phyloP scores from a whole-genome alignment of 2,113 vertebrate species.

The Urocitellus parryii region DNA sequence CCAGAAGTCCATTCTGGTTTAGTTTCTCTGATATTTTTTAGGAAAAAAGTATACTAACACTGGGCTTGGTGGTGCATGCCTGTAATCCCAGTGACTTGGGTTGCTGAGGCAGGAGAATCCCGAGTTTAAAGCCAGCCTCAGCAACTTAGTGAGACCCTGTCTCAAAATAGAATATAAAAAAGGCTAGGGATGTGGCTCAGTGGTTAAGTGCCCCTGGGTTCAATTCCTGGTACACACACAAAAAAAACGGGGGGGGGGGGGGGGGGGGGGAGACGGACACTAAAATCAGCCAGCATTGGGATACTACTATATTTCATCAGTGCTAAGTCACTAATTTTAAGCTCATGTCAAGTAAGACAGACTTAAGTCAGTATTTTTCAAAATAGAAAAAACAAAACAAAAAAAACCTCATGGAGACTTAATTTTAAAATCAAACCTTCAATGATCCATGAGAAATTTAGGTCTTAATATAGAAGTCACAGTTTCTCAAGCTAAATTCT shows the following conservation, averaged over 20 bases:
- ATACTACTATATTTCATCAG: not conserved
- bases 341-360: not conserved
- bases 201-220: too few relatives aligned
- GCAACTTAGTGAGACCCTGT: too few relatives aligned
- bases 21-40: conserved; percentile 13
- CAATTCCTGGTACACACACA: too few relatives aligned
- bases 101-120: too few relatives aligned
- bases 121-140: too few relatives aligned
- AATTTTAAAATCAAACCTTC: conserved; percentile 18
- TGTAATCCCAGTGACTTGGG: too few relatives aligned
- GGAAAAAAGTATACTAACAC: too few relatives aligned
- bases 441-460: not conserved
- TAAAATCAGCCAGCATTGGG: not conserved
- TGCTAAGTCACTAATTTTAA: not conserved
- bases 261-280: too few relatives aligned
- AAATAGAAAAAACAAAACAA: not conserved
- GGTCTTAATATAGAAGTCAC: not conserved
- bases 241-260: too few relatives aligned
- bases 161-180: too few relatives aligned
- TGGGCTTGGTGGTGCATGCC: too few relatives aligned
- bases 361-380: not conserved
- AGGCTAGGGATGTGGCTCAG: too few relatives aligned
- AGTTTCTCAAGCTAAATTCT: conserved; percentile 2
- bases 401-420: not conserved
- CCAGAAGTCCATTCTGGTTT: not conserved